Evolutionary conservation across 2,797 vertebrate species (phyloP), one percentile per base, ranked within the genome.

Genomic region (Hydrolagus colliei): DNA sequence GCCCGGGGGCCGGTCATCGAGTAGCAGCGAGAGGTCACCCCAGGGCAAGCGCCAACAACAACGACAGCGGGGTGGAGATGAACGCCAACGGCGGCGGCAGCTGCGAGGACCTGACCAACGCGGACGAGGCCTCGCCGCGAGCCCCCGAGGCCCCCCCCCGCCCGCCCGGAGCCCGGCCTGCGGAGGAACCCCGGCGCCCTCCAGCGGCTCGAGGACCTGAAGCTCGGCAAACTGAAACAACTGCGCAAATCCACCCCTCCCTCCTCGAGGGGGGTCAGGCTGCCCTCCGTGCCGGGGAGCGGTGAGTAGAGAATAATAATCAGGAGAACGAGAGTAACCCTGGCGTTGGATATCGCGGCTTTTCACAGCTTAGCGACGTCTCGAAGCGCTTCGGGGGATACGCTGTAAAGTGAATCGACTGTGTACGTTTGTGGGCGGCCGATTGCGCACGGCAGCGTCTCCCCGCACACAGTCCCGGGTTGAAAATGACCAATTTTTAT

Each of bases 31-130:
- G 88, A 96, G 94, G 72, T 99, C 98, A 0, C 97, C 97, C 0
- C 93, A 98, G 12, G 97, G 97, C 86, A n/a, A 99, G 97, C 32
- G 93, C 96, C 87, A 97, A 97, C 91, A 99, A 99, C 91, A 99
- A 98, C 0, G 98, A 99, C 92, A 99, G 98, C 0, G 98, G 97
- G 0, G 98, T 99, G 87, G 98, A 99, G 92, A 98, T 99, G 98
- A 95, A 97, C 0, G 94, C 96, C n/a, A 98, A 97, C 0, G 93
- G 95, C 0, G 95, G 97, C 0, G 97, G 97, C 65, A 99, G 98
- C 89, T 95, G 96, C 9, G 98, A 99, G 90, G 97, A 99, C 87
- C 93, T 99, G 88, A 96, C 97, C 8, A 96, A 94, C 0, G 88
- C 97, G 88, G 98, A 98, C 86, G 98, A 99, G 4, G 91, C 88